These are phyloP conservation scores for Podotricha telesiphe DNA, from an alignment of 2,888 invertebrate species.

Conservation along the genomic window DNA sequence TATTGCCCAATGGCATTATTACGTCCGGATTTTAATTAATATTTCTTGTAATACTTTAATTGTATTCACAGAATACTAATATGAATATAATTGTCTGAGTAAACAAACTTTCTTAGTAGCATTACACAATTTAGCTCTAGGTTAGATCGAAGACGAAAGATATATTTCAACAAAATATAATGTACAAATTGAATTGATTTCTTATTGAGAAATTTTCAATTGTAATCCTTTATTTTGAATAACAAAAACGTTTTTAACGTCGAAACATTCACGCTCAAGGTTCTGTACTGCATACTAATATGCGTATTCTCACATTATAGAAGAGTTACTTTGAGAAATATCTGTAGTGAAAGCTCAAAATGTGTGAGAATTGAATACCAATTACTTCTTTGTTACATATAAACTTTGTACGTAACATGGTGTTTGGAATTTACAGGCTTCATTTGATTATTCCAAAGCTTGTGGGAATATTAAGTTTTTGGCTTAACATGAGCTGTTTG, in stretches of 20 bases:
- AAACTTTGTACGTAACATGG: neutral
- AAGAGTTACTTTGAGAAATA: slow-evolving; percentile 10
- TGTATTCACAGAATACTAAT: slow-evolving; percentile 3
- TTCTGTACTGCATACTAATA: slow-evolving; percentile 27
- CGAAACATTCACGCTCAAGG: neutral
- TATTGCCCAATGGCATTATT: slow-evolving; percentile 3
- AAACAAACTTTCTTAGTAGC: slow-evolving; percentile 21
- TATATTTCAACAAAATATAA: slow-evolving; percentile 29
- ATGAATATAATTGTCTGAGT: slow-evolving; percentile 3
- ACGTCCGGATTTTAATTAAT: slow-evolving; percentile 1
- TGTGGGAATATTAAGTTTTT: neutral
- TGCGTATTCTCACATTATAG: slow-evolving; percentile 15
- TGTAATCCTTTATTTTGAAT: neutral
- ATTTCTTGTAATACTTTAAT: slow-evolving; percentile 4
- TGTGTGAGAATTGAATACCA: slow-evolving; percentile 24
- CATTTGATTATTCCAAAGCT: neutral
- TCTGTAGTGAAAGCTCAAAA: slow-evolving; percentile 11
- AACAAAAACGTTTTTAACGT: neutral
- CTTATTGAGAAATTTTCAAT: neutral
- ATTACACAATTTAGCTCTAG: slow-evolving; percentile 34
- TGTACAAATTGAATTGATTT: slow-evolving; percentile 31
- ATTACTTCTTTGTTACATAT: slow-evolving; percentile 22
- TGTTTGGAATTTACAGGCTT: slow-evolving; percentile 4
- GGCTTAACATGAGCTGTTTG: neutral
- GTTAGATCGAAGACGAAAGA: slow-evolving; percentile 21